Percentiles rank a stretch among this genome's conserved stretches.
Conservation (phyloP, 2,113 vertebrate genomes). For the Apodemus sylvaticus region DNA sequence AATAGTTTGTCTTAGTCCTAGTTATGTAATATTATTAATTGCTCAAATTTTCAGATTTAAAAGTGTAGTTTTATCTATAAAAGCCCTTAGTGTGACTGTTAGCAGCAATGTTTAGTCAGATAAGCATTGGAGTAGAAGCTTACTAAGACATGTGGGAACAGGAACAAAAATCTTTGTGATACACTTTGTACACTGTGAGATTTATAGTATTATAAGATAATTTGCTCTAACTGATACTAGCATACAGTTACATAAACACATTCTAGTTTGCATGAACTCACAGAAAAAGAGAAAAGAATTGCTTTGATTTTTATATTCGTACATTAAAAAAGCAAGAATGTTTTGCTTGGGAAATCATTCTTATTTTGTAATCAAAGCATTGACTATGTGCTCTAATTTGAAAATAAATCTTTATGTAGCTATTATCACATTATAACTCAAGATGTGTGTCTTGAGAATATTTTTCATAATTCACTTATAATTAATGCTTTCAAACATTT, state of each 20-base stretch:
- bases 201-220: background rate
- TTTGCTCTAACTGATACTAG: conserved; percentile 46
- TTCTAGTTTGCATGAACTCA: background rate
- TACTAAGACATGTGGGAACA: background rate
- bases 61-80: background rate
- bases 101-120: background rate
- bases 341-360: conserved; percentile 30
- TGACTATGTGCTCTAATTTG: conserved; percentile 5
- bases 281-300: background rate
- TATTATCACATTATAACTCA: conserved; percentile 66
- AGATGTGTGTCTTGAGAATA: conserved; percentile 66
- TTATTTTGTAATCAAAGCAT: conserved; percentile 68
- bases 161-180: background rate
- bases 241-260: conserved; percentile 15
- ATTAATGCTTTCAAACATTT: conserved; percentile 70
- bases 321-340: conserved; percentile 10
- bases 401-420: conserved; percentile 68
- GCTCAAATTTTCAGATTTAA: background rate
- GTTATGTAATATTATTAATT: background rate
- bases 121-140: background rate
- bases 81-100: no score
- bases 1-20: background rate
- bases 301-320: background rate
- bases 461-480: conserved; percentile 73
- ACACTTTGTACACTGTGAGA: background rate